phyloP scores from a whole-genome alignment of 2,113 vertebrate genomes.

The Coptodon rendalli region DNA sequence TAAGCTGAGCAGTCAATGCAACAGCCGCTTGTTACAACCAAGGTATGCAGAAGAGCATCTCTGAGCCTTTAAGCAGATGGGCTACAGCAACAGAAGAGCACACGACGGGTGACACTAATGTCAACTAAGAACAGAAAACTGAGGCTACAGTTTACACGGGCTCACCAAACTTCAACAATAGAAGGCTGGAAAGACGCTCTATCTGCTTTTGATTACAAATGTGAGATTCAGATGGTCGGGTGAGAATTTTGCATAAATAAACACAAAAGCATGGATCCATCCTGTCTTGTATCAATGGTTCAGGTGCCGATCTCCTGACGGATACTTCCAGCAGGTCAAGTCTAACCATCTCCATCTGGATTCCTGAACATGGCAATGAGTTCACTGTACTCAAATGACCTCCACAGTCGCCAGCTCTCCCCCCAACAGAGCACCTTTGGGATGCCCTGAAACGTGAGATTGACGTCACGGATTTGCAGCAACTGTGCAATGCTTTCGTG shows the following conservation, averaged over 20 bases:
- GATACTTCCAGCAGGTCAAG: neutral
- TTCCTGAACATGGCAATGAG: neutral
- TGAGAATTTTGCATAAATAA: neutral
- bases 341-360: neutral
- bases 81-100: neutral
- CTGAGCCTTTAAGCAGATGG: neutral
- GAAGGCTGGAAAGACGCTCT: neutral
- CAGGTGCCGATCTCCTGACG: neutral
- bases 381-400: neutral
- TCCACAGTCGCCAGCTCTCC: neutral
- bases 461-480: neutral
- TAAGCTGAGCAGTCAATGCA: neutral
- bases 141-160: neutral
- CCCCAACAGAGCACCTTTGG: neutral
- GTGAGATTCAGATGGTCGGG: neutral
- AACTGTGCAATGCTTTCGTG: neutral
- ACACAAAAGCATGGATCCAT: neutral
- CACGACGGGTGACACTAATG: neutral
- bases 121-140: neutral
- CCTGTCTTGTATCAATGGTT: neutral
- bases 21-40: fast-evolving
- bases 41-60: neutral
- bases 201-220: neutral
- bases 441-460: neutral
- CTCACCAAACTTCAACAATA: neutral